Evolutionary conservation across 2,797 vertebrate genomes (phyloP).

Genomic region (Lagocephalus sceleratus): DNA sequence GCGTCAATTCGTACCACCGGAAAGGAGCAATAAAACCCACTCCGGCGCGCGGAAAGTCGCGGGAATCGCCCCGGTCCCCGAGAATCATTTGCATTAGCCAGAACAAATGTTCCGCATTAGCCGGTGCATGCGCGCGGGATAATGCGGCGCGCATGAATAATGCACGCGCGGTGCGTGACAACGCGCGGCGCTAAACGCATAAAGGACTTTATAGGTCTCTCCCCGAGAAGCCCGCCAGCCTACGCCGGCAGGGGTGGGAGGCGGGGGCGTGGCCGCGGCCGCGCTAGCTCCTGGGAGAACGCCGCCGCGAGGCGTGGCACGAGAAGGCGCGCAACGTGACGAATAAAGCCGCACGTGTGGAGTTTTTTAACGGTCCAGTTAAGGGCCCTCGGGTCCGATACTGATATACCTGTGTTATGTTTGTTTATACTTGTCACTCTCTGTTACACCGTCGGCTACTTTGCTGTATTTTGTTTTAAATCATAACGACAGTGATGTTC

Average conservation of each 20-base stretch:
- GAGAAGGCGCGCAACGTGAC: no score
- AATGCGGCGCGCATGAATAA: conserved; percentile 13
- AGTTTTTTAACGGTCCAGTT: no score
- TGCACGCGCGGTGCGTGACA: conserved; percentile 1
- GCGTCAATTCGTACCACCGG: background rate
- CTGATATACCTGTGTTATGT: no score
- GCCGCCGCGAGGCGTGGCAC: no score
- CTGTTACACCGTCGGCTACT: no score
- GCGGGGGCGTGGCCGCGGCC: background rate
- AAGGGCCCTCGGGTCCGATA: no score
- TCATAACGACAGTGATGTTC: no score
- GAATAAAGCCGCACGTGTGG: no score
- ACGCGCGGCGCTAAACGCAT: conserved; percentile 6
- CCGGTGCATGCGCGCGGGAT: background rate
- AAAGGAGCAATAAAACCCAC: background rate
- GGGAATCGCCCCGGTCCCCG: background rate
- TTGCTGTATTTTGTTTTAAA: no score
- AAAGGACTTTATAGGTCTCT: background rate
- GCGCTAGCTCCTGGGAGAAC: background rate
- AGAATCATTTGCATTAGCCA: background rate
- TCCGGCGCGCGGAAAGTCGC: background rate
- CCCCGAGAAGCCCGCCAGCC: no score
- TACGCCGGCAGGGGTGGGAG: no score
- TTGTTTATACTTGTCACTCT: no score
- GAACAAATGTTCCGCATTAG: conserved; percentile 13